phyloP scores from a whole-genome alignment of 2,888 invertebrate genomes.

The Sesamia inferens region DNA sequence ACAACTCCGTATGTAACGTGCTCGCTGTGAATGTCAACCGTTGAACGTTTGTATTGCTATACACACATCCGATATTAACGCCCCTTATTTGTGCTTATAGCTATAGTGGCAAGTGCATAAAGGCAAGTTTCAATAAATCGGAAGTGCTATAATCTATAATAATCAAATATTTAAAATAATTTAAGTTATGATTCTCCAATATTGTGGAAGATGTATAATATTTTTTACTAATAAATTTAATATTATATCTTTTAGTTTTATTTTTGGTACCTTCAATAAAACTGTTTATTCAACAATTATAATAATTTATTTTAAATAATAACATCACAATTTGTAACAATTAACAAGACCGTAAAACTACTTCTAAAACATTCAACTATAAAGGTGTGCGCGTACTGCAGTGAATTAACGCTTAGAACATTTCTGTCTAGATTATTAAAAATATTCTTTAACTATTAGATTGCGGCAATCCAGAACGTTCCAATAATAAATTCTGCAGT shows the following conservation, averaged over 20 bases:
- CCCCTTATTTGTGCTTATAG: constrained; percentile 82
- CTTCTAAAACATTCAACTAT: constrained; percentile 35
- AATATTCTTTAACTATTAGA: not conserved
- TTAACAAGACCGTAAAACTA: constrained; percentile 50
- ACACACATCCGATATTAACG: constrained; percentile 65
- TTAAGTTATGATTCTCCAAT: constrained; percentile 90
- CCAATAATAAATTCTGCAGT: not conserved
- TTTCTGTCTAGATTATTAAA: not conserved
- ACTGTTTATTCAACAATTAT: constrained; percentile 25
- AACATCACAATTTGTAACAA: constrained; percentile 64
- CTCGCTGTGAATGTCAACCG: constrained; percentile 68
- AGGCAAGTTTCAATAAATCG: constrained; percentile 83
- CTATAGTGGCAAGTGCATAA: constrained; percentile 85
- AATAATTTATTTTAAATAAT: constrained; percentile 62
- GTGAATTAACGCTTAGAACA: not conserved
- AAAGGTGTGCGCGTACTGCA: constrained; percentile 17
- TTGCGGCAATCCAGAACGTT: not conserved
- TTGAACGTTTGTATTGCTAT: constrained; percentile 53
- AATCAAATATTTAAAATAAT: constrained; percentile 86
- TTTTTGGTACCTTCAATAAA: constrained; percentile 61
- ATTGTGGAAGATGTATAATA: constrained; percentile 90
- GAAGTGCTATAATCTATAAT: constrained; percentile 89
- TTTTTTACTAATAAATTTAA: constrained; percentile 91
- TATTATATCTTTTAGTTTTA: constrained; percentile 84
- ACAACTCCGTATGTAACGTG: constrained; percentile 68